These are phyloP conservation scores for Musca vetustissima DNA, from an alignment of 1,140 invertebrate genomes.

Conservation along the genomic window DNA sequence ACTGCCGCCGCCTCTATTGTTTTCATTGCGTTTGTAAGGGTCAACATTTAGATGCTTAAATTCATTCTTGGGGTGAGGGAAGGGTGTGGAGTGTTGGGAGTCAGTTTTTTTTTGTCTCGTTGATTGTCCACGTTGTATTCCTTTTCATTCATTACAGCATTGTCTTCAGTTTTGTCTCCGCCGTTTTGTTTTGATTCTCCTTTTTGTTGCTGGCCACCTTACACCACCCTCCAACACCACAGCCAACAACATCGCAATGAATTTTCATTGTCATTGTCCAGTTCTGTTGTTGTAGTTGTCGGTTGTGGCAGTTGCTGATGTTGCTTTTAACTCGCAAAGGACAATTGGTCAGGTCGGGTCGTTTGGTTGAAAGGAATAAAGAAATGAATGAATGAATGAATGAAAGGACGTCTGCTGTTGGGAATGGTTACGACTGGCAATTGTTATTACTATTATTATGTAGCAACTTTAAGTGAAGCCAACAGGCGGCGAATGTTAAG, in stretches of 20 bases:
- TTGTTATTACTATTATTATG: constrained; percentile 21
- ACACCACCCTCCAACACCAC: neutral
- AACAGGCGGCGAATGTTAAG: constrained; percentile 14
- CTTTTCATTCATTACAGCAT: too few species aligned
- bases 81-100: too few species aligned
- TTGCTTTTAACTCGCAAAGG: neutral
- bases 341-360: neutral
- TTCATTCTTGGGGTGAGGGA: too few species aligned
- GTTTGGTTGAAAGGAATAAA: constrained; percentile 2
- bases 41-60: too few species aligned
- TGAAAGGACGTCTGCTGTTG: constrained; percentile 2
- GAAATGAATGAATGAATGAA: neutral
- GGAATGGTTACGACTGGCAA: neutral
- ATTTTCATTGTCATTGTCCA: constrained; percentile 14
- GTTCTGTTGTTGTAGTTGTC: too few species aligned
- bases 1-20: too few species aligned
- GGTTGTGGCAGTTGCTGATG: constrained; percentile 14
- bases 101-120: too few species aligned
- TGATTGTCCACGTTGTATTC: too few species aligned
- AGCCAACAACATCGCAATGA: neutral
- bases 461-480: constrained; percentile 9
- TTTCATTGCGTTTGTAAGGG: too few species aligned
- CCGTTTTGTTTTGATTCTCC: neutral
- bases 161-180: too few species aligned
- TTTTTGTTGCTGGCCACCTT: neutral